Evolutionary conservation across 2,888 invertebrate genomes (phyloP).

Genomic region (Smittia aterrima): DNA sequence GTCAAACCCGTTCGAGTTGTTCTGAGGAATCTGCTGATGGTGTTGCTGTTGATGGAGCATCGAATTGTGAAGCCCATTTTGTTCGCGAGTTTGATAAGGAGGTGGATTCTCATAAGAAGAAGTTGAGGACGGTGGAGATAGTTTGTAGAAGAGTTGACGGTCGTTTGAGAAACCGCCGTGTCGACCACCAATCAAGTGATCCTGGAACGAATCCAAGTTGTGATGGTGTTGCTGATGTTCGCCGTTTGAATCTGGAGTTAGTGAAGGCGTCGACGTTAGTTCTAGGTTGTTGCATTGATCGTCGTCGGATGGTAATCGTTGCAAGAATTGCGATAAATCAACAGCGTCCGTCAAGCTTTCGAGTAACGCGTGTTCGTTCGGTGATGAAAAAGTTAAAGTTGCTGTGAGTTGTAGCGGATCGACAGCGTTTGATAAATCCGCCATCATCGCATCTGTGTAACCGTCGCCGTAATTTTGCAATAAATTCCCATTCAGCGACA

Average conservation of each 20-base stretch:
- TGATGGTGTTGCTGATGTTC: conserved; percentile 55
- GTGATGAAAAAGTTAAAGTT: conserved; percentile 74
- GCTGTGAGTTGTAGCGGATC: conserved; percentile 81
- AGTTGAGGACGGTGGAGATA: conserved; percentile 44
- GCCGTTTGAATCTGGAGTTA: conserved; percentile 63
- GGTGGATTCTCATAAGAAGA: conserved; percentile 55
- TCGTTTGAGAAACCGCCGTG: conserved; percentile 44
- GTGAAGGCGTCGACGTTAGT: conserved; percentile 68
- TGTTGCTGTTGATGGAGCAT: conserved; percentile 68
- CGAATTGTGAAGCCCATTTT: conserved; percentile 48
- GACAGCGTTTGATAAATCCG: conserved; percentile 74
- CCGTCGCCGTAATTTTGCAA: conserved; percentile 65
- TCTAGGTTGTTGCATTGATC: conserved; percentile 65
- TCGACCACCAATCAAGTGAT: conserved; percentile 66
- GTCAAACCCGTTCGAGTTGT: conserved; percentile 45
- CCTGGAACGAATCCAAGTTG: conserved; percentile 70
- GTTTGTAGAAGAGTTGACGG: conserved; percentile 44
- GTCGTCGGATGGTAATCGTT: conserved; percentile 62
- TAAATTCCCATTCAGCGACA: conserved; percentile 59
- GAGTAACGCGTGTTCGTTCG: conserved; percentile 72
- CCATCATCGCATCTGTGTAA: conserved; percentile 73
- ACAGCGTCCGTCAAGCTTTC: conserved; percentile 77
- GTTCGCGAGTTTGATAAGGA: conserved; percentile 63
- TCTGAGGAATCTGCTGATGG: conserved; percentile 55
- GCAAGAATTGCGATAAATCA: conserved; percentile 72